phyloP scores from a whole-genome alignment of 2,888 invertebrate genomes.

The Diachrysia chrysitis region DNA sequence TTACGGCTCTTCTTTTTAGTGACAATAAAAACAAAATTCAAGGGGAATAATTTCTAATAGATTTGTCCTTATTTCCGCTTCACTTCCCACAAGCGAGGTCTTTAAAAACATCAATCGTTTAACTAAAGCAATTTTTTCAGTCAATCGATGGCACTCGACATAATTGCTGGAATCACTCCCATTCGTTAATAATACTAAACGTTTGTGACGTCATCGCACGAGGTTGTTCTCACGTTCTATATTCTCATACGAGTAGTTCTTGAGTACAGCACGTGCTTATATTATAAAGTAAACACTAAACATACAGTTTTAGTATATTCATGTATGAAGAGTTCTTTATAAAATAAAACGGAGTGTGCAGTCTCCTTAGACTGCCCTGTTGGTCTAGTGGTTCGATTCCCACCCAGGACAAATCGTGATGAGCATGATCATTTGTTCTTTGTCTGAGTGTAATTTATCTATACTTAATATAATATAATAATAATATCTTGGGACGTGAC shows the following conservation, averaged over 20 bases:
- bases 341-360: not conserved
- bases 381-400: too few species aligned
- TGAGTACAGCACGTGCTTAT: not conserved
- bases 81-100: slow-evolving; percentile 7
- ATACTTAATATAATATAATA: too few species aligned
- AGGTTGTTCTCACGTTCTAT: slow-evolving; percentile 3
- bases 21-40: not conserved
- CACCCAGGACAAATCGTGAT: too few species aligned
- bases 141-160: slow-evolving; percentile 19
- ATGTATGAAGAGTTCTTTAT: not conserved
- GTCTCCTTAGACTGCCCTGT: too few species aligned
- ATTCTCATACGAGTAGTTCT: slow-evolving; percentile 1
- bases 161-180: slow-evolving; percentile 14
- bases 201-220: not conserved
- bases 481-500: too few species aligned
- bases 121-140: slow-evolving; percentile 17
- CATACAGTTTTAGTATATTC: not conserved
- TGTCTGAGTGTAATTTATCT: too few species aligned
- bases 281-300: not conserved
- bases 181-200: not conserved
- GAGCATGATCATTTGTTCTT: too few species aligned
- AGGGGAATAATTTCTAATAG: not conserved
- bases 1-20: not conserved
- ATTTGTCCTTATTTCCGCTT: slow-evolving; percentile 16
- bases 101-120: slow-evolving; percentile 11